Evolutionary conservation across 1,140 invertebrate genomes (phyloP), one percentile per base, ranked within the genome.

Genomic region (Pogonomyrmex barbatus): DNA sequence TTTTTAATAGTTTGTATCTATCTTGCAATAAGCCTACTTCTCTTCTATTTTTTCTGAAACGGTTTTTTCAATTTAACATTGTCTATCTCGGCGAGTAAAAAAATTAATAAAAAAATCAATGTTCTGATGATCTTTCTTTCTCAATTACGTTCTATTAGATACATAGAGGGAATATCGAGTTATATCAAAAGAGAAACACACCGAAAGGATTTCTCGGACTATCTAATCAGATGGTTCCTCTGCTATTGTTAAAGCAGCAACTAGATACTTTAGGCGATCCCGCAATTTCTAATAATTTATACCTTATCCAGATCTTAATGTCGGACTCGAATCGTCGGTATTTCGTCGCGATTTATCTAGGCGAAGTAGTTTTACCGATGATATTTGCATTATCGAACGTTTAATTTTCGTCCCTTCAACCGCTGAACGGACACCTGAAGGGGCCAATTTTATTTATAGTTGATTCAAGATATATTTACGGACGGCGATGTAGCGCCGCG

Each of bases 381-480:
- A 56, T 9, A 70, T 56, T 70, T 70, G 65, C 65, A 70, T 70
- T 81, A 81, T 17, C 52, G 65, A 70, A 70, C 14, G 39, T 58
- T 17, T 68, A 54, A 81, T 56, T 73, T 60, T 47, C n/a, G 6
- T 73, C 39, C 33, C 50, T 24, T 0, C 42, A 24, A n/a, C n/a
- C 9, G 14, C 17, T 45, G 54, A 39, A 73, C n/a, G 56, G 45
- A 83, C 60, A 62, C 54, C 36, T 30, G 65, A 24, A 68, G 24
- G 9, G 39, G 24, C 14, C 42, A 83, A 83, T 83, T 24, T 24
- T 24, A 24, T 24, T 68, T 68, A 50, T 79, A 58, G 52, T 58
- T 54, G n/a, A 6, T 52, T 56, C 47, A 47, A 60, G 17, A 81
- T 82, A 4, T 70, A 70, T 73, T 50, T 73, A 45, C 24, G 58